Percentiles rank a stretch among this genome's conserved stretches.
Evolutionary conservation across 2,113 vertebrate genomes (phyloP).

Genomic region (Polyodon spathula): DNA sequence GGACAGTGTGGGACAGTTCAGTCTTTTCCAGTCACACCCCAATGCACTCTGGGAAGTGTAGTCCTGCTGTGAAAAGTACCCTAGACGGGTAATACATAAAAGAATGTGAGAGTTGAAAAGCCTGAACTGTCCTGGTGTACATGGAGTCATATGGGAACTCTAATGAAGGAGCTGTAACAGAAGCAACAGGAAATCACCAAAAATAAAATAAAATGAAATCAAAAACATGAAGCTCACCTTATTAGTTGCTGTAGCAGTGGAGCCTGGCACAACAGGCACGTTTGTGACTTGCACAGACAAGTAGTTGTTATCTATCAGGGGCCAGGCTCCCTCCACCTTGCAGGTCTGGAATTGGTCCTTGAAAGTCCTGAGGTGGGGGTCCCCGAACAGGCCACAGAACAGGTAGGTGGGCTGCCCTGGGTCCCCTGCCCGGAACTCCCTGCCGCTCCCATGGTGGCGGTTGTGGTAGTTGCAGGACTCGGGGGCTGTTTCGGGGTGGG

Average conservation of each 20-base stretch:
- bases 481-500: conserved; percentile 61
- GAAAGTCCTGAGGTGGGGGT: conserved; percentile 92
- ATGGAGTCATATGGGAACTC: no score
- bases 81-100: no score
- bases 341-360: conserved; percentile 95
- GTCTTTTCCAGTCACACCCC: no score
- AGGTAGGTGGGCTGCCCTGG: conserved; percentile 58
- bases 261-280: conserved; percentile 84
- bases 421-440: conserved; percentile 34
- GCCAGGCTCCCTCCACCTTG: conserved; percentile 95
- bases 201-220: no score
- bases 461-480: conserved; percentile 84
- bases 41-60: no score
- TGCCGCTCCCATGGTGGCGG: conserved; percentile 40
- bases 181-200: no score
- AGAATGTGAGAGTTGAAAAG: no score
- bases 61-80: no score
- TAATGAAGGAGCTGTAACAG: no score
- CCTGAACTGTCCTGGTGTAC: no score
- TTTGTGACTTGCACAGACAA: conserved; percentile 95
- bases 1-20: no score
- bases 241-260: conserved; percentile 91
- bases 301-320: conserved; percentile 92
- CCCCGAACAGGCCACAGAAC: conserved; percentile 94
- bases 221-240: no score